Conservation (phyloP, 2,113 vertebrate species). For the Stictonetta naevosa region DNA sequence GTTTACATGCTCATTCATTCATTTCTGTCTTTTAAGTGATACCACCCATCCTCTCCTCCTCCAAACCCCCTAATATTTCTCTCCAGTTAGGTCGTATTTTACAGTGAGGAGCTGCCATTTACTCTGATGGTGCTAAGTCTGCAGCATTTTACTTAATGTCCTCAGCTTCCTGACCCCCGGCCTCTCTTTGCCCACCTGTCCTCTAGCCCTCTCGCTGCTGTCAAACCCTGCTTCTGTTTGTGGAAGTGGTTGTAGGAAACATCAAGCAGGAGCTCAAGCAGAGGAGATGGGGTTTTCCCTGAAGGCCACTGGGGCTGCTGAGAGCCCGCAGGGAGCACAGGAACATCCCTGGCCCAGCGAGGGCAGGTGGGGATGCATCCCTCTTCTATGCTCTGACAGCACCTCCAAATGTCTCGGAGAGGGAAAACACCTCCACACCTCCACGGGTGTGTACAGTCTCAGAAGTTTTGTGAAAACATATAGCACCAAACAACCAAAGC, state of each 20-base stretch:
- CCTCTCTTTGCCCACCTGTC: not conserved
- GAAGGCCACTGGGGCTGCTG: not conserved
- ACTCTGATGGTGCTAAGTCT: not conserved
- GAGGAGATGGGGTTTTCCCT: not conserved
- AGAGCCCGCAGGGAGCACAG: not conserved
- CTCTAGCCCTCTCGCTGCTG: not conserved
- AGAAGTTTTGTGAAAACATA: not conserved
- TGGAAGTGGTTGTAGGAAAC: not conserved
- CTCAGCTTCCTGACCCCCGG: not conserved
- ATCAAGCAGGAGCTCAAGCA: conserved; percentile 6
- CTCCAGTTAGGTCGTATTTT: not conserved
- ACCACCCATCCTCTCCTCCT: not conserved
- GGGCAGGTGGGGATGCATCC: not conserved
- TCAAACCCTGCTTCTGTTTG: not conserved
- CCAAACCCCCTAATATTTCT: not conserved
- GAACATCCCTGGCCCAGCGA: accelerated
- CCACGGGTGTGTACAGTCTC: not conserved
- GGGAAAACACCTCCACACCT: not conserved
- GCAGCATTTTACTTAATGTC: not conserved
- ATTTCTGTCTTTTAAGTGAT: not conserved
- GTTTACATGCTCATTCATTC: not conserved
- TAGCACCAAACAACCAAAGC: conserved; percentile 42
- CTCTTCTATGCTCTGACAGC: not conserved
- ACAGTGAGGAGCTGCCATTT: not conserved
- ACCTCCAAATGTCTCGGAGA: not conserved